Conservation (phyloP, 2,113 vertebrate species). For the Amblyornis subalaris region DNA sequence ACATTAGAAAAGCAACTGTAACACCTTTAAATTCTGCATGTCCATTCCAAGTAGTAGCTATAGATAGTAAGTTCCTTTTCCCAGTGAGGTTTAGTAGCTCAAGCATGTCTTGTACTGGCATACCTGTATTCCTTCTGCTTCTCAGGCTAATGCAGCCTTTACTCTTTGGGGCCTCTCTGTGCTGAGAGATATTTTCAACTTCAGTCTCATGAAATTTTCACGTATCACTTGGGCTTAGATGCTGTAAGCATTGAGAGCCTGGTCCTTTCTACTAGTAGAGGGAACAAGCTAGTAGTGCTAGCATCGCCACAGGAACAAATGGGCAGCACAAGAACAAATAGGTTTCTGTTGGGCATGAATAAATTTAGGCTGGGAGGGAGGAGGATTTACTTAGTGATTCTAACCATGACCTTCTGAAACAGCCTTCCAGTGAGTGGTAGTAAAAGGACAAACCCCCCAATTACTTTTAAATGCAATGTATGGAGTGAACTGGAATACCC, state of each 20-base stretch:
- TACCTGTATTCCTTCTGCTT: not conserved
- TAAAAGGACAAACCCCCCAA: not conserved
- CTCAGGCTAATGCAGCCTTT: not conserved
- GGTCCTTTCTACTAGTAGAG: not conserved
- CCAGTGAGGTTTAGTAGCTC: not conserved
- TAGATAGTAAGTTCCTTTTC: not conserved
- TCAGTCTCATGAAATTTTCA: slow-evolving; percentile 13
- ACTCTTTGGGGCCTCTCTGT: not conserved
- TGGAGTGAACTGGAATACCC: not conserved
- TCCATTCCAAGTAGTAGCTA: not conserved
- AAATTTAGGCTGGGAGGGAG: not conserved
- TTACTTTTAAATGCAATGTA: not conserved
- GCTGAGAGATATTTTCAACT: not conserved
- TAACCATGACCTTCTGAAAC: not conserved
- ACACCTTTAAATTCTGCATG: not conserved
- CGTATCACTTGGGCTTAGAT: not conserved
- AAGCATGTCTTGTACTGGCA: not conserved
- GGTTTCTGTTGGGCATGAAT: not conserved
- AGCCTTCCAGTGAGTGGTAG: not conserved
- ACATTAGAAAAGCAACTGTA: not conserved
- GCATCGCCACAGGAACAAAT: not conserved
- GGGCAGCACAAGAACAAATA: not conserved
- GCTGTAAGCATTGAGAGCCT: not conserved
- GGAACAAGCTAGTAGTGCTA: not conserved
- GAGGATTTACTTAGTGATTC: not conserved